Conservation (phyloP, 2,113 vertebrate genomes). For the Pseudois nayaur region DNA sequence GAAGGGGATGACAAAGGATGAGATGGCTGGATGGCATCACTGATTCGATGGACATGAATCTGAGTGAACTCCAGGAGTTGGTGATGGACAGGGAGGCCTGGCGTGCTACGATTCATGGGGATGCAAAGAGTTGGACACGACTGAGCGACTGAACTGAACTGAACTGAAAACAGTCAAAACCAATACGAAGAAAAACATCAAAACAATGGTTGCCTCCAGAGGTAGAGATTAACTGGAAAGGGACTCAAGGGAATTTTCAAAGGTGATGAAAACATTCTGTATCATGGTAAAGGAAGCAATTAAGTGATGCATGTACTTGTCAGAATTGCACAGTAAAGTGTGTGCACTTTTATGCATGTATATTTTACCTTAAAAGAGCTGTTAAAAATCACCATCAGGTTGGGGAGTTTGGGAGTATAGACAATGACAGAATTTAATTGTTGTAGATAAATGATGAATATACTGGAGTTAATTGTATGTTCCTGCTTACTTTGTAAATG, state of each 20-base stretch:
- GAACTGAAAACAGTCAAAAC: background rate
- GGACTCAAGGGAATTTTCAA: background rate
- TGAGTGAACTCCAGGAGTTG: too few relatives aligned
- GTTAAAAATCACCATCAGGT: background rate
- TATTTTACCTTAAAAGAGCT: background rate
- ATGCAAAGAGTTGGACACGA: too few relatives aligned
- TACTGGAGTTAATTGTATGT: background rate
- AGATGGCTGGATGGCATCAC: too few relatives aligned
- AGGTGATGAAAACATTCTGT: background rate
- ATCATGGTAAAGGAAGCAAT: background rate
- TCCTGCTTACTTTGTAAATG: background rate
- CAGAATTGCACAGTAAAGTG: background rate
- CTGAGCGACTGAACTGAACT: too few relatives aligned
- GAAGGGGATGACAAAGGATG: too few relatives aligned
- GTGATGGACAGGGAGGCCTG: too few relatives aligned
- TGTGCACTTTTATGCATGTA: background rate
- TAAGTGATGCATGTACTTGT: background rate
- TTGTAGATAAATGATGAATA: background rate
- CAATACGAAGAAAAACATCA: background rate
- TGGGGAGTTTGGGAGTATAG: background rate
- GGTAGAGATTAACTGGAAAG: background rate
- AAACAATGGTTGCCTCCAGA: background rate
- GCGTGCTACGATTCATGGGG: too few relatives aligned
- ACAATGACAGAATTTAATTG: background rate
- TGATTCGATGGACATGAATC: too few relatives aligned